Conservation (phyloP, 2,113 vertebrate species). For the Gallinago paraguaiae region DNA sequence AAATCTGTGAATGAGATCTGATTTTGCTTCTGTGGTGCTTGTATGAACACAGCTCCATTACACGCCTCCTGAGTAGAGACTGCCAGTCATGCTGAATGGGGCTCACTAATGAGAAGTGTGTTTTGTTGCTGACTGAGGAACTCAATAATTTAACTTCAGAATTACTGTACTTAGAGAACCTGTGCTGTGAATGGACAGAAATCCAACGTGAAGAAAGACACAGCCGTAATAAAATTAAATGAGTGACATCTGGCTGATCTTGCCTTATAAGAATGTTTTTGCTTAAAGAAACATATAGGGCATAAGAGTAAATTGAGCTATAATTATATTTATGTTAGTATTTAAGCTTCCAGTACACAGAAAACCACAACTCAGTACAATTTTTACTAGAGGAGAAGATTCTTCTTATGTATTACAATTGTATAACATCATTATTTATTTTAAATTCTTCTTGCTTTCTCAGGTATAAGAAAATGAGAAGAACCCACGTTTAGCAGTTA, state of each 20-base stretch:
- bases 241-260: neutral
- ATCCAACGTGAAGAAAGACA: neutral
- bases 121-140: neutral
- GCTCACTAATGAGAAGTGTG: neutral
- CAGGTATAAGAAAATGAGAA: neutral
- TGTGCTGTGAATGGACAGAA: neutral
- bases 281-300: neutral
- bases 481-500: neutral
- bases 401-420: neutral
- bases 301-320: neutral
- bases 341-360: neutral
- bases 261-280: neutral
- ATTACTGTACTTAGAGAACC: neutral
- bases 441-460: neutral
- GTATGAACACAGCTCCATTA: neutral
- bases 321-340: neutral
- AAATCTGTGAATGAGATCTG: neutral
- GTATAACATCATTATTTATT: neutral
- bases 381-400: neutral
- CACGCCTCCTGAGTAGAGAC: neutral
- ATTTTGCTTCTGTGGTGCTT: neutral
- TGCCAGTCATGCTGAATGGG: neutral
- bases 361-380: neutral
- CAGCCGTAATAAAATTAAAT: neutral
- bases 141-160: neutral